Conservation (phyloP, 2,113 vertebrate species). For the Elephantulus edwardii region DNA sequence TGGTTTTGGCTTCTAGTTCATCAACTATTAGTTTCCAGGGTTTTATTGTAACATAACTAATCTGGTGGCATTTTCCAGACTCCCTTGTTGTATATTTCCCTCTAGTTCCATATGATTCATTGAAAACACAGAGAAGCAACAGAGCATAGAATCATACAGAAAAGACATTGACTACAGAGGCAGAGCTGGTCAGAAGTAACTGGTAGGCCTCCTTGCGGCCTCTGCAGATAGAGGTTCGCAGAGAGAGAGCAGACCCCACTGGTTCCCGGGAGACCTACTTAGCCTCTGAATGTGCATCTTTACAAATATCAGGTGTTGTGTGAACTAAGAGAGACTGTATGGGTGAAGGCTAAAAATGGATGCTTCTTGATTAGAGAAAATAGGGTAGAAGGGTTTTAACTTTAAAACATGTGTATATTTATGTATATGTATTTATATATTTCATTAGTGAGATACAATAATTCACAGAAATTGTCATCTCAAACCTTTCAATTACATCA, state of each 20-base stretch:
- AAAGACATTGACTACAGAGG: neutral
- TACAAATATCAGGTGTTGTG: neutral
- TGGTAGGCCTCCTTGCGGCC: neutral
- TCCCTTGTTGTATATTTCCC: neutral
- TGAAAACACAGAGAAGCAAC: neutral
- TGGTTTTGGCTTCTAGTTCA: neutral
- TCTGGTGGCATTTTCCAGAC: neutral
- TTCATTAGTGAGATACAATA: conserved; percentile 17
- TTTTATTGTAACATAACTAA: neutral
- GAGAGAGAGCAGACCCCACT: neutral
- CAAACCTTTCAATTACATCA: conserved; percentile 8
- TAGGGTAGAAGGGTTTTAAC: neutral
- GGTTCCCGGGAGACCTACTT: no score
- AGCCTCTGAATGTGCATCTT: neutral
- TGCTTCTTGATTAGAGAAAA: neutral
- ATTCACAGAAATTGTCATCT: conserved; percentile 24
- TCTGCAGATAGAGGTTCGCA: neutral
- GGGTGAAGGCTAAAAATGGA: neutral
- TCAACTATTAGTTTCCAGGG: neutral
- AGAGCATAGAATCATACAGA: accelerated
- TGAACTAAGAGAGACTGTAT: neutral
- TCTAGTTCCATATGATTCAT: neutral
- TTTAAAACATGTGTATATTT: conserved; percentile 22
- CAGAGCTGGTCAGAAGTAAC: neutral
- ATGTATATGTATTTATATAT: neutral